Percentiles rank a stretch among this genome's conserved stretches.
These are phyloP conservation scores for Brachyistius frenatus DNA, from an alignment of 2,113 vertebrate genomes.

Conservation along the genomic window DNA sequence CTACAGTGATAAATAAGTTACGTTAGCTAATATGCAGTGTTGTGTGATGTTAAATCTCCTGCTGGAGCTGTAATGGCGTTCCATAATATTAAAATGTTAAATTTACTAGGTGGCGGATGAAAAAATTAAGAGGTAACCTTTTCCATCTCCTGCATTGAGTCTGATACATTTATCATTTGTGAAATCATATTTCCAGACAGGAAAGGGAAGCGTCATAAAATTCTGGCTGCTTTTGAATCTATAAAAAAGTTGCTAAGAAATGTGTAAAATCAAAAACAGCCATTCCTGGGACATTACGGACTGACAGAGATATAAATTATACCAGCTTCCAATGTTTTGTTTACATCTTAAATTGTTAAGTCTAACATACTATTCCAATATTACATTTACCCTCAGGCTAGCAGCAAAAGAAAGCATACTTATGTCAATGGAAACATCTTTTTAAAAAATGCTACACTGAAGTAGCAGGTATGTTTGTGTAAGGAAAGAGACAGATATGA, in stretches of 20 bases:
- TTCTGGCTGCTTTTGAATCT: slow-evolving; percentile 18
- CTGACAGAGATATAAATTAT: slow-evolving; percentile 16
- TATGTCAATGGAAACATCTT: neutral
- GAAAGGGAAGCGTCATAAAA: slow-evolving; percentile 29
- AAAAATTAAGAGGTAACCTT: slow-evolving; percentile 71
- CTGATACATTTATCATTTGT: slow-evolving; percentile 69
- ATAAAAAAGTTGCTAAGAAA: slow-evolving; percentile 6
- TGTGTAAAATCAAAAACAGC: slow-evolving; percentile 25
- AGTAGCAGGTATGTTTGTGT: neutral
- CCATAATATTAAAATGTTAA: slow-evolving; percentile 64
- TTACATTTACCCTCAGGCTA: slow-evolving; percentile 16
- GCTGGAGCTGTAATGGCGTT: slow-evolving; percentile 51
- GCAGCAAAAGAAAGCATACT: slow-evolving; percentile 7
- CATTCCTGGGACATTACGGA: slow-evolving; percentile 28
- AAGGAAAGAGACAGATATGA: neutral
- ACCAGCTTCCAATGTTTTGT: slow-evolving; percentile 9
- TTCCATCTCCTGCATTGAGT: slow-evolving; percentile 52
- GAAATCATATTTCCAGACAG: slow-evolving; percentile 57
- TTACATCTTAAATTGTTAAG: slow-evolving; percentile 31
- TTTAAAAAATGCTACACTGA: neutral
- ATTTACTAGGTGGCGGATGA: slow-evolving; percentile 61
- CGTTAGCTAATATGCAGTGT: slow-evolving; percentile 45
- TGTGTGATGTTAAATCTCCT: slow-evolving; percentile 51
- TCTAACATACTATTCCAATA: neutral
- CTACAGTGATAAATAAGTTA: slow-evolving; percentile 38